Base-by-base conservation (phyloP, 2,888 invertebrate genomes). In the Lithosia quadra region DNA sequence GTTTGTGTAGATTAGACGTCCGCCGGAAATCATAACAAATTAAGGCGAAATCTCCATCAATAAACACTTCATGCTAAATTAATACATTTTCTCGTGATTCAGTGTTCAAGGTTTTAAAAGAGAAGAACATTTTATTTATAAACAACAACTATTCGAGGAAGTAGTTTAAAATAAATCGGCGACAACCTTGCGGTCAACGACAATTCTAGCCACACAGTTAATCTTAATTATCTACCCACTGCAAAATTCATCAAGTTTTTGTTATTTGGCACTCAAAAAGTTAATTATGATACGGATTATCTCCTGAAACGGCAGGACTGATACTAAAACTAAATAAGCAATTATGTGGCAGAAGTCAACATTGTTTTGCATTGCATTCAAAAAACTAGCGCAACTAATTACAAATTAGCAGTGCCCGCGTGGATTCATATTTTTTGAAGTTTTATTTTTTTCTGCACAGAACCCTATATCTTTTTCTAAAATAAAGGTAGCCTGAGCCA, bases 121-220 rank as follows among this genome's bases (percentile, higher is more conserved):
- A 58, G n/a, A 22, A 64, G 57, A 64, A 58, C 57, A 65, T 62
- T 39, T n/a, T 36, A 63, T 55, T 55, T 56, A 24, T n/a, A n/a
- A n/a, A n/a, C n/a, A 57, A 57, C 43, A 72, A 49, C 64, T 64
- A 59, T 33, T 56, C 43, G 56, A 63, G 63, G 68, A 68, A 68
- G 67, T 69, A 55, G 59, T 67, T 65, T 18, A 61, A 70, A 69
- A 66, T 63, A 69, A 71, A 70, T 15, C 36, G 67, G 60, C 21
- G 39, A 53, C 36, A 67, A 33, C 75, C 66, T 72, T 66, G 69
- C 53, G 43, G 63, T 66, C 72, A 77, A 70, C 67, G 72, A 70
- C 76, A 76, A 70, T 70, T 74, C 65, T 71, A 74, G 43, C 58
- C 33, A 43, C 8, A 33, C 15, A 10, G 43, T 65, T 63, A 55